A percentile compares a stretch with the other conserved stretches of the same genome.
phyloP scores from a whole-genome alignment of 2,888 invertebrate genomes.

The Dryomyza anilis region DNA sequence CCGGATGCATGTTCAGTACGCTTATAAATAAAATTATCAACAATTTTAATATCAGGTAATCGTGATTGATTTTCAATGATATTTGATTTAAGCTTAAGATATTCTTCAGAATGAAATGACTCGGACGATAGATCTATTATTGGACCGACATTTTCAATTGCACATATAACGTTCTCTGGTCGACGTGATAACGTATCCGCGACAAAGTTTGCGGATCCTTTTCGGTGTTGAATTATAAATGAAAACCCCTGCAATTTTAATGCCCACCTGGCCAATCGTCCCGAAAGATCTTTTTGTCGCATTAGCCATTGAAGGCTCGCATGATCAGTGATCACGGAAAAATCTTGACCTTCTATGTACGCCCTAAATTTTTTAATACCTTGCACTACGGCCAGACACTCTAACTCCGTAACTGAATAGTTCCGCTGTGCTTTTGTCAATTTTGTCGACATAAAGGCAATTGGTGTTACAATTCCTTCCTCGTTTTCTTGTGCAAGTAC shows the following conservation, averaged over 20 bases:
- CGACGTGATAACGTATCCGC: constrained; percentile 10
- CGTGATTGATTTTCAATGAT: background rate
- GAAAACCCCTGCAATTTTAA: constrained; percentile 10
- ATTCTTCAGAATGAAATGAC: constrained; percentile 2
- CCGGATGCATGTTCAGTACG: background rate
- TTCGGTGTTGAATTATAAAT: constrained; percentile 5
- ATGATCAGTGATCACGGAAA: constrained; percentile 18
- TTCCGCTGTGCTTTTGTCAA: constrained; percentile 26
- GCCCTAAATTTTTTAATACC: constrained; percentile 17
- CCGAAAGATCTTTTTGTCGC: constrained; percentile 7
- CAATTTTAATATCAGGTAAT: too few species aligned
- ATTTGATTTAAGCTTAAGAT: background rate
- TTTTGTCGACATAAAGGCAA: constrained; percentile 30
- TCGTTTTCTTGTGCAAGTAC: constrained; percentile 28
- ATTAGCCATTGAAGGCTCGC: constrained; percentile 15
- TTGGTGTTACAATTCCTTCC: constrained; percentile 18
- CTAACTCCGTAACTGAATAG: constrained; percentile 9
- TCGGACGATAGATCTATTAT: background rate
- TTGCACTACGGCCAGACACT: constrained; percentile 21
- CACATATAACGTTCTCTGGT: background rate
- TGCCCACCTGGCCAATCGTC: constrained; percentile 12
- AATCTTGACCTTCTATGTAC: constrained; percentile 9
- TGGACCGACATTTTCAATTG: background rate
- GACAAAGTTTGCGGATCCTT: constrained; percentile 5
- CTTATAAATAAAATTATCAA: background rate